Percentiles rank a stretch among this genome's conserved stretches.
These are phyloP conservation scores for Barbus barbus DNA, from an alignment of 2,113 vertebrate genomes.

Conservation along the genomic window DNA sequence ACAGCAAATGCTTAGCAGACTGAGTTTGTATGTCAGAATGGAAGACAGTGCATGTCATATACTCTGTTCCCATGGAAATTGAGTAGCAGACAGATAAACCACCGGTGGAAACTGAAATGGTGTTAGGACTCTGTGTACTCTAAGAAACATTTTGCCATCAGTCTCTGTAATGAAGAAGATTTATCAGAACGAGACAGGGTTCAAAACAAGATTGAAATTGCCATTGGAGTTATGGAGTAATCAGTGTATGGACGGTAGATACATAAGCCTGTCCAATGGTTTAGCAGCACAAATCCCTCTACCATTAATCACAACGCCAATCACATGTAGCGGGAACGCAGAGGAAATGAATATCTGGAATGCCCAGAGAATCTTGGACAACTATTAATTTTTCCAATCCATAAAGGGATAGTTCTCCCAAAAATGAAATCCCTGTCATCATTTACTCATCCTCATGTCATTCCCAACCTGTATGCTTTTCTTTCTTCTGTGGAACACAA, in stretches of 20 bases:
- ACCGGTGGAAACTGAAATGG: too few species aligned
- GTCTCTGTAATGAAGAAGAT: conserved; percentile 45
- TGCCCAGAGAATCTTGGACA: not conserved
- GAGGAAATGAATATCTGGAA: not conserved
- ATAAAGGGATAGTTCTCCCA: too few species aligned
- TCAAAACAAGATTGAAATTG: conserved; percentile 14
- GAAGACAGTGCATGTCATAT: not conserved
- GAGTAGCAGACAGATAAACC: not conserved
- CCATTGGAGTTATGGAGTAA: conserved; percentile 9
- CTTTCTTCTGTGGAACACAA: not conserved
- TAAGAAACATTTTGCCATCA: conserved; percentile 21
- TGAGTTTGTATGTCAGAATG: not conserved
- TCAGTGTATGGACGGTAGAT: not conserved
- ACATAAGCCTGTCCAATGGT: not conserved
- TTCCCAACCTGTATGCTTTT: not conserved
- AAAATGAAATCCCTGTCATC: too few species aligned
- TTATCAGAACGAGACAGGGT: conserved; percentile 7
- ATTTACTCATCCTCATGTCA: too few species aligned
- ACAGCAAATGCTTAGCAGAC: not conserved
- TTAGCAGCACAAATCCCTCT: conserved; percentile 16
- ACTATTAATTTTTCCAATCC: too few species aligned
- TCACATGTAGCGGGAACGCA: not conserved
- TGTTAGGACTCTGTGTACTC: not conserved
- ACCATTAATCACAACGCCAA: conserved; percentile 15
- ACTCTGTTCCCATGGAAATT: conserved; percentile 4